These are phyloP conservation scores for Xiphydria camelus DNA, from an alignment of 2,888 invertebrate genomes.

Conservation along the genomic window DNA sequence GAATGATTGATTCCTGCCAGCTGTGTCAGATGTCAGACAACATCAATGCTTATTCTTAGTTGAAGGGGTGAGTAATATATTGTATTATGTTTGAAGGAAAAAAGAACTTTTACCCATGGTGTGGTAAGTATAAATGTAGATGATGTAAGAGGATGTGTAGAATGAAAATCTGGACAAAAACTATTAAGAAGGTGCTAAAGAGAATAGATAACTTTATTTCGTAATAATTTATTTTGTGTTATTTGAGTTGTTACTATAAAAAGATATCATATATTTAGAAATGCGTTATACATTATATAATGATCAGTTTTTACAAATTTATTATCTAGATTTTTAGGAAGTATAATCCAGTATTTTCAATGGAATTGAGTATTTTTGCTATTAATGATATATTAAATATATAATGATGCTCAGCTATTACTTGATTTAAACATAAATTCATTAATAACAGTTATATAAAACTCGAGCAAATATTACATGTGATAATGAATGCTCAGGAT, in stretches of 20 bases:
- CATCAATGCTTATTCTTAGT: too few relatives aligned
- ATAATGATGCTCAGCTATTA: background rate
- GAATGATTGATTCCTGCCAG: too few relatives aligned
- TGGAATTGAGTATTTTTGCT: conserved; percentile 1
- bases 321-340: background rate
- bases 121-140: too few relatives aligned
- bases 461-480: background rate
- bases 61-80: too few relatives aligned
- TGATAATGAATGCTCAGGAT: background rate
- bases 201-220: too few relatives aligned
- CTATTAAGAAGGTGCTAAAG: too few relatives aligned
- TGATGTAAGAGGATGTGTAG: too few relatives aligned
- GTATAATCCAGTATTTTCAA: background rate
- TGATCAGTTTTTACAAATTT: background rate
- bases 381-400: background rate
- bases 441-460: background rate
- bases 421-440: background rate
- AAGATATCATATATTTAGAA: background rate
- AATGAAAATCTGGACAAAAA: too few relatives aligned
- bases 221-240: conserved; percentile 21
- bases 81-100: too few relatives aligned
- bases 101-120: too few relatives aligned
- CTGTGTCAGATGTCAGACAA: too few relatives aligned
- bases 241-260: conserved; percentile 16
- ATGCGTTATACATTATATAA: background rate